A percentile compares a stretch with the other conserved stretches of the same genome.
Evolutionary conservation across 2,888 invertebrate genomes (phyloP).

Genomic region (Pantelozetes paolii): DNA sequence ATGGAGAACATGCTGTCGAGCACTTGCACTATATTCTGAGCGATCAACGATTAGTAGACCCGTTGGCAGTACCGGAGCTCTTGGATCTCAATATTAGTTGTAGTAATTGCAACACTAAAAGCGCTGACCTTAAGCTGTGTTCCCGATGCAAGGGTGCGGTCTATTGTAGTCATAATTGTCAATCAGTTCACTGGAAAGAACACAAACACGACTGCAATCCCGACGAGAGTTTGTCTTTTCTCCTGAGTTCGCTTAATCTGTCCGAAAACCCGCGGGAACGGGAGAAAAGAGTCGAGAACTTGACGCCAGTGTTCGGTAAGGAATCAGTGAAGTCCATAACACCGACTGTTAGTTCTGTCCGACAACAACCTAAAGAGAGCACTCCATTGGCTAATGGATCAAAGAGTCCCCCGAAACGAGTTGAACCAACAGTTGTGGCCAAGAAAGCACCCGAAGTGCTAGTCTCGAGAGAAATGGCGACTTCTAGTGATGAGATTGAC

Average conservation of each 20-base stretch:
- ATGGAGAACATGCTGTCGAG: neutral
- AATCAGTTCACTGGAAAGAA: neutral
- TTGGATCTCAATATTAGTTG: neutral
- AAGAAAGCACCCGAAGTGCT: too few relatives aligned
- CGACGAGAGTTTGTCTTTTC: too few relatives aligned
- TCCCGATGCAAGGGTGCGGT: conserved; percentile 3
- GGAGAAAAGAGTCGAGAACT: too few relatives aligned
- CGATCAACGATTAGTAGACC: conserved; percentile 1
- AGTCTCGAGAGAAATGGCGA: too few relatives aligned
- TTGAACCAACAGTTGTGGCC: too few relatives aligned
- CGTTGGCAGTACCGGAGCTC: neutral
- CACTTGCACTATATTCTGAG: conserved; percentile 31
- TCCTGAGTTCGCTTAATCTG: neutral
- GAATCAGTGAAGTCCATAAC: neutral
- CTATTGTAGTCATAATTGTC: conserved; percentile 17
- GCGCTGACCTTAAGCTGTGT: neutral
- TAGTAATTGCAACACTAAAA: neutral
- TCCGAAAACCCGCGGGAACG: too few relatives aligned
- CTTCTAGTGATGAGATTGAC: too few relatives aligned
- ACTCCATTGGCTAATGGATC: neutral
- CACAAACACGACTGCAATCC: neutral
- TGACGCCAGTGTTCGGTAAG: too few relatives aligned
- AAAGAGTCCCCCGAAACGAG: too few relatives aligned
- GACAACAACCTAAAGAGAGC: neutral
- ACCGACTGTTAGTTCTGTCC: neutral